Evolutionary conservation across 1,140 invertebrate species (phyloP), one percentile per base, ranked within the genome.

Genomic region (Nasonia vitripennis): DNA sequence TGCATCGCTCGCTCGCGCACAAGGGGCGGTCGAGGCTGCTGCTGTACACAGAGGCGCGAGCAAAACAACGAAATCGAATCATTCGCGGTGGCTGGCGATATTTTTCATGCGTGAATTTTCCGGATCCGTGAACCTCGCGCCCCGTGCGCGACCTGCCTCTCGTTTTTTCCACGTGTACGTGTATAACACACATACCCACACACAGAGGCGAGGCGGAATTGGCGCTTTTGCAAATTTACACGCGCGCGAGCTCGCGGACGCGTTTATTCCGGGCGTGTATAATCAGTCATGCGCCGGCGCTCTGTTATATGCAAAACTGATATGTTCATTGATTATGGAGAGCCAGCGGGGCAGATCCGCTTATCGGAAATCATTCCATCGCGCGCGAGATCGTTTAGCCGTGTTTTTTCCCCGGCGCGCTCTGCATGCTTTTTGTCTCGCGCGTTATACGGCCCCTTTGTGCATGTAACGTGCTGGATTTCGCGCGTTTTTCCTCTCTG

Each of bases 51-150:
- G 1, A 62, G 20, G 55, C 55, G 17, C 55, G 55, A 62, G 88
- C 90, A 91, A 91, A 91, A 91, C 90, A 91, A 90, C 89, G 85
- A 91, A 92, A 92, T 92, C 89, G 90, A 92, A 92, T 92, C 89
- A 91, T 89, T 91, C 91, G 89, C 89, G 89, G 90, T 91, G 89
- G 88, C 89, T 89, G 87, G 31, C 88, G 90, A 89, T 92, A 91
- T 91, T 92, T 92, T 91, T 90, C 90, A 92, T 92, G 90, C 90
- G 91, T 92, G 91, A 92, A 92, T 91, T 92, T 92, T 91, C 88
- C 90, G 87, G 88, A 87, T 89, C 87, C 87, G 81, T 87, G 48
- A 31, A 62, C 48, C 27, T 55, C 81, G 71, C 48, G 23, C 71
- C 81, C 23, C 62, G 45, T 37, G n/a, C 11, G 82, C 20, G 55